phyloP scores from a whole-genome alignment of 2,113 vertebrate species.

The Pelodiscus sinensis region DNA sequence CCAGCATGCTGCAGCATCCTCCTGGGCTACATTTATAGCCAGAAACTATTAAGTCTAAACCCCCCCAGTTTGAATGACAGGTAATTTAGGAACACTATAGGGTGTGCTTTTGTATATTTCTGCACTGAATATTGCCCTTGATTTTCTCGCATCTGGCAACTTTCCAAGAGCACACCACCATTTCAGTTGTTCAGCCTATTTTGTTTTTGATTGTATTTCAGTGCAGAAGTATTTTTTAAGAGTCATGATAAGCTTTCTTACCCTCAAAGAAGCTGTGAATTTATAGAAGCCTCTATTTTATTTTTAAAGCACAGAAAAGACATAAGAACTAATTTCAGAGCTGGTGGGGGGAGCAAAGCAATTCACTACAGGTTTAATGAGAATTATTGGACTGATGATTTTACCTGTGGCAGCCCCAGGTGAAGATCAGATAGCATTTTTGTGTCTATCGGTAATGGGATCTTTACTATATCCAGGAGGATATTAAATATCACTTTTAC shows the following conservation, averaged over 20 bases:
- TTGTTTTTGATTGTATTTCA: constrained; percentile 43
- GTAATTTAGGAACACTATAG: constrained; percentile 65
- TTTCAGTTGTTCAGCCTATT: constrained; percentile 40
- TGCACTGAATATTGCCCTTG: background rate
- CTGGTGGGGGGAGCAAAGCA: constrained; percentile 20
- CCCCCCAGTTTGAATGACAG: constrained; percentile 66
- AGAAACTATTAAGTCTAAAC: constrained; percentile 57
- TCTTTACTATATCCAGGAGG: background rate
- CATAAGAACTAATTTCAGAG: constrained; percentile 58
- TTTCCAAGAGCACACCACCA: constrained; percentile 35
- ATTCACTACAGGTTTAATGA: constrained; percentile 40
- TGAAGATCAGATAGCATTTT: background rate
- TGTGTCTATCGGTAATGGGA: constrained; percentile 24
- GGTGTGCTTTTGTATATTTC: constrained; percentile 37
- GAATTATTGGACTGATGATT: constrained; percentile 32
- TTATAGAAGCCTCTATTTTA: constrained; percentile 31
- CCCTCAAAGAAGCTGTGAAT: constrained; percentile 25
- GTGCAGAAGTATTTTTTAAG: constrained; percentile 36
- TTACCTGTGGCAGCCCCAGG: constrained; percentile 1
- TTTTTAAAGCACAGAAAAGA: background rate
- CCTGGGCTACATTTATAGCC: constrained; percentile 61
- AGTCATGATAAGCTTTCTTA: constrained; percentile 26
- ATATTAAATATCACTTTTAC: constrained; percentile 52
- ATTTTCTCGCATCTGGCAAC: constrained; percentile 27
- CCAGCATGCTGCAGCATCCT: constrained; percentile 45